Evolutionary conservation across 2,113 vertebrate genomes (phyloP), one percentile per base, ranked within the genome.

Genomic region (Ctenodactylus gundi): DNA sequence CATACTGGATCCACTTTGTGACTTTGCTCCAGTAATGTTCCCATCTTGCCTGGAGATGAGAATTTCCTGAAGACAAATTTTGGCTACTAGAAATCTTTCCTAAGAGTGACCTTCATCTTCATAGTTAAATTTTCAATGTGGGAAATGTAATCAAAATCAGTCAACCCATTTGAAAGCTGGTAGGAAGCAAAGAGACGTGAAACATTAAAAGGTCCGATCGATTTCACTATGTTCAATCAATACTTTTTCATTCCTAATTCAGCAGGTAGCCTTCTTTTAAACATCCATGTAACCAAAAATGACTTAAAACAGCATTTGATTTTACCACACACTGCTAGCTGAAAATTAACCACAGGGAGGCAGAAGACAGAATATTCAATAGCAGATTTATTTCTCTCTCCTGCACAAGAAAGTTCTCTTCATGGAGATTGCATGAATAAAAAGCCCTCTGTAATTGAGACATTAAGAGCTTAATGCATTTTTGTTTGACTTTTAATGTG

Each of bases 191-290:
- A 89, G 53, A 92, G 20, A 93, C 93, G 15, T 67, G 82, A 97
- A 96, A 41, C 70, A 88, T 44, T 88, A 95, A 95, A 95, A 95
- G 55, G 51, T 92, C 39, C 13, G 51, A 78, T 62, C 64, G 39
- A 97, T 96, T 94, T 88, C 39, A 65, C 51, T 82, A 31, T 51
- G 55, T 87, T 77, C 55, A 90, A 60, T 94, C 95, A 92, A 95
- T 96, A 76, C 15, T 93, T 90, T 93, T 94, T 92, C 92, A 91
- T 95, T 96, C 85, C 55, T 92, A 96, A n/a, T 96, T 94, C 95
- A 85, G 94, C 1, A 0, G 93, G 90, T 53, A 94, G 72, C 39
- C 70, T 91, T 91, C 82, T 94, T 94, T 91, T 89, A 89, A 94
- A 85, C 36, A 91, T 57, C 81, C 76, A 64, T 68, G 44, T 60